Base-by-base conservation (phyloP, 2,888 invertebrate species). In the Cantharis rustica region DNA sequence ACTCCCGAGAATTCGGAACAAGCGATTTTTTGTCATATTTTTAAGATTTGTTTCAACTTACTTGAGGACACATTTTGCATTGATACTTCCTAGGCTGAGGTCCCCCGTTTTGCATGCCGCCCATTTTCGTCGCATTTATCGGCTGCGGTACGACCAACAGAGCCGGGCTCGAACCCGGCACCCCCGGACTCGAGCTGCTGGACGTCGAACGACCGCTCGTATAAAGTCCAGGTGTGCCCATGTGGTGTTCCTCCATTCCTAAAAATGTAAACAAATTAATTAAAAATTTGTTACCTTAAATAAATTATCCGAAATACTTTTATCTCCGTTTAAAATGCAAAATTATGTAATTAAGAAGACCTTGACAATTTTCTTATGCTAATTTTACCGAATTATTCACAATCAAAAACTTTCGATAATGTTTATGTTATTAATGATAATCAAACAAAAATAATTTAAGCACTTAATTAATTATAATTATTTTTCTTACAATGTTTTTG, bases 1-100 rank as follows among this genome's bases (percentile, higher is more conserved):
- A 66, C 63, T 68, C 61, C 23, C 23, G 64, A 72, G 68, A 62
- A 75, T 72, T 72, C 72, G 75, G 75, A 75, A 75, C 75, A 27
- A 63, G 62, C 26, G 72, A 61, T 16, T 31, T 31, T 69, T 69
- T 69, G 11, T 16, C n/a, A 64, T 23, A 23, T 23, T 23, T 23
- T 23, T 23, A 23, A 23, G 23, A 23, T 69, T 69, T 69, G 20
- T 69, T 16, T 13, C 23, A 13, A 89, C 95, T 90, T 89, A 98
- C 97, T 96, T 98, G 96, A 81, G 97, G 96, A 88, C 97, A 97
- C 97, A 97, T 97, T 90, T 97, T 97, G 92, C 97, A 97, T 88
- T 96, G 96, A 89, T 97, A 97, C 89, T 97, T 97, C 87, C 97
- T 89, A 75, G 91, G 91, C 73, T 85, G 85, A 4, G 84, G 87